Evolutionary conservation across 2,113 vertebrate species (phyloP).

Genomic region (Camelus dromedarius): DNA sequence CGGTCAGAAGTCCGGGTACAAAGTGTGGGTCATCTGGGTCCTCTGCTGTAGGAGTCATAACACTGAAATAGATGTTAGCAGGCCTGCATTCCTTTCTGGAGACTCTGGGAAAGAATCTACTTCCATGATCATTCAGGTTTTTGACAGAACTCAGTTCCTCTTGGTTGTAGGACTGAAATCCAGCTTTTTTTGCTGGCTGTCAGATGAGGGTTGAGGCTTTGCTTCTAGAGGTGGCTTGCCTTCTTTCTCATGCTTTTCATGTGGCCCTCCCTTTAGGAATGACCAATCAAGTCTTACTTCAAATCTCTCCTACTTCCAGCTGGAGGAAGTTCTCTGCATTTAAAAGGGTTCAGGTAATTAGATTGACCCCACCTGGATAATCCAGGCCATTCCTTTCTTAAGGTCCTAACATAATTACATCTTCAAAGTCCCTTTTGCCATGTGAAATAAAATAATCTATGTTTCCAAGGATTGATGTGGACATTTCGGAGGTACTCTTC

Average conservation of each 20-base stretch:
- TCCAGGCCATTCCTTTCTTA: background rate
- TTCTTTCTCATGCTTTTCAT: background rate
- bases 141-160: background rate
- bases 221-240: background rate
- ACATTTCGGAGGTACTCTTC: background rate
- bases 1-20: background rate
- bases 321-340: background rate
- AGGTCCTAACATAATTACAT: background rate
- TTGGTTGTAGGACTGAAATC: background rate
- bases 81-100: background rate
- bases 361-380: background rate
- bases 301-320: background rate
- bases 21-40: background rate
- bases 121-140: background rate
- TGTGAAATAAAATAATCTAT: background rate
- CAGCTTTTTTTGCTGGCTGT: background rate
- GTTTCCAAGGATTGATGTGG: background rate
- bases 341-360: background rate
- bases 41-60: background rate
- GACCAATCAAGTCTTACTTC: background rate
- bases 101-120: background rate
- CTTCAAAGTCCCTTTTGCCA: background rate
- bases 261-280: background rate
- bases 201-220: background rate
- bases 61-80: background rate